Conservation (phyloP, 2,797 vertebrate species). For the Helostoma temminkii region DNA sequence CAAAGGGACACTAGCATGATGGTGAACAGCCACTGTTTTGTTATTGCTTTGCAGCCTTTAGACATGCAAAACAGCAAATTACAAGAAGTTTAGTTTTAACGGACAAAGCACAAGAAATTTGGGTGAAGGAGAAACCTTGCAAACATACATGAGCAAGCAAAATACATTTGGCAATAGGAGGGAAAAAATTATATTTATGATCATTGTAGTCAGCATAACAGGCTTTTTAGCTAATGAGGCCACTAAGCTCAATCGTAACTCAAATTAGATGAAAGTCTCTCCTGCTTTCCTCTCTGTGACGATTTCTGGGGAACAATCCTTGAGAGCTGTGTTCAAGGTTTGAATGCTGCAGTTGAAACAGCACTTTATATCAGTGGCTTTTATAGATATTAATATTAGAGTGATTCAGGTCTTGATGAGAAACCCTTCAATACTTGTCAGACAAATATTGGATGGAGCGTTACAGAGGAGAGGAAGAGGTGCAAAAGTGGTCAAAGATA, state of each 20-base stretch:
- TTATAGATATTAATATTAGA: conserved; percentile 71
- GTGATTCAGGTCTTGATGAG: conserved; percentile 38
- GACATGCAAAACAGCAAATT: background rate
- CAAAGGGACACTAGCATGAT: conserved; percentile 9
- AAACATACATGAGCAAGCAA: conserved; percentile 13
- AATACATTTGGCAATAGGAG: background rate
- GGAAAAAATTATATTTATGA: conserved; percentile 67
- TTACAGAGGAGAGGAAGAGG: conserved; percentile 31
- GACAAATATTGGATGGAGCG: conserved; percentile 58
- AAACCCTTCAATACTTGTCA: conserved; percentile 50
- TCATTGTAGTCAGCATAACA: conserved; percentile 67
- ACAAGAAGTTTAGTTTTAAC: conserved; percentile 3
- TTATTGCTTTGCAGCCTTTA: background rate
- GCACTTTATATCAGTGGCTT: conserved; percentile 58
- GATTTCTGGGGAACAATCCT: conserved; percentile 41
- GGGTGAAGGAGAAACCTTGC: background rate
- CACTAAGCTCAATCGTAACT: conserved; percentile 66
- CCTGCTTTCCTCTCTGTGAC: background rate
- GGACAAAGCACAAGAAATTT: background rate
- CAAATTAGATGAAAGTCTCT: conserved; percentile 55
- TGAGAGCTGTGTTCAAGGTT: conserved; percentile 37
- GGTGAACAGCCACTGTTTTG: background rate
- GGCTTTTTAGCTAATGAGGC: conserved; percentile 79
- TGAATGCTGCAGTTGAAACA: conserved; percentile 27
- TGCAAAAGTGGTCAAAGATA: conserved; percentile 46